Base-by-base conservation (phyloP, 2,113 vertebrate species). In the Capreolus pygargus region DNA sequence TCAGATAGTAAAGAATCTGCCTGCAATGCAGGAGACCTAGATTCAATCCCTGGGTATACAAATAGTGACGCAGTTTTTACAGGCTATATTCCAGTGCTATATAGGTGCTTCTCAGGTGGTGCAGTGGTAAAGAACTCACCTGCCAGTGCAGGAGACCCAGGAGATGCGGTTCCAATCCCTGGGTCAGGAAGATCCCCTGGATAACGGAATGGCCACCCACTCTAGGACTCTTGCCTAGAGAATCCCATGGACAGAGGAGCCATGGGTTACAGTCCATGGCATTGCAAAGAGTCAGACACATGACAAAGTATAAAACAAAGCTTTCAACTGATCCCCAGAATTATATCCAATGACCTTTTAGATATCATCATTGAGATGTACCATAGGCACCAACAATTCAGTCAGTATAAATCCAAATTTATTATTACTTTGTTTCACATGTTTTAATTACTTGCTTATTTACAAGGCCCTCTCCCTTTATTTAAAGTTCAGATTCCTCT, bases 401-500 rank as follows among this genome's bases (percentile, higher is more conserved):
- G 12, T 54, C 54, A 55, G 2, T 67, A n/a, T 93, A 39, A 76
- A 64, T 28, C 23, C 55, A 91, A 43, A 27, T 74, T 47, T 81
- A 13, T 60, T 81, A 19, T 17, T 70, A 33, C 52, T 87, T 70
- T 92, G 19, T 47, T 78, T 86, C 12, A 43, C 36, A 52, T 74
- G 12, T 64, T 54, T n/a, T 16, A 83, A 6, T 82, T 60, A 84
- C 52, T 55, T 60, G 52, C 45, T 90, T 47, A 30, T 78, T 86
- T 81, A 16, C 30, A 43, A 70, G 21, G 7, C 43, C 39, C 3
- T 23, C 11, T 55, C 16, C 17, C 7, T 19, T 79, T 82, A 64
- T 50, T 39, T n/a, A 95, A 79, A 85, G 16, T 87, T 50, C 27
- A 88, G 27, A n/a, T 86, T 95, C 19, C 79, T 85, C 28, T 39